A percentile compares a stretch with the other conserved stretches of the same genome.
Evolutionary conservation across 2,797 vertebrate genomes (phyloP).

Genomic region (Enteromius mattozi): DNA sequence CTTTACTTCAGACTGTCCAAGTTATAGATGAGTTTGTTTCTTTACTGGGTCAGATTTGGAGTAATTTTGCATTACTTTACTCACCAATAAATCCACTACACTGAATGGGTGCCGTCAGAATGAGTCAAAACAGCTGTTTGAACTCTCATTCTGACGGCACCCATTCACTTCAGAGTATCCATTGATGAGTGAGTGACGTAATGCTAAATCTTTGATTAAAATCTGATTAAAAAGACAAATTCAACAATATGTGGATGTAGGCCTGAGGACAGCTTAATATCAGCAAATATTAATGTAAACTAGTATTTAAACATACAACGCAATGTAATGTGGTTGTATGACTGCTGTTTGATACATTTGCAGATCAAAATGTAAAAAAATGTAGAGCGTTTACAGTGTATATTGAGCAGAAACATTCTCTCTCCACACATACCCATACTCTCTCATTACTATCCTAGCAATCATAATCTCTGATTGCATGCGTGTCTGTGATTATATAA

Average conservation of each 20-base stretch:
- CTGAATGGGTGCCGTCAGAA: background rate
- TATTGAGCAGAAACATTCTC: background rate
- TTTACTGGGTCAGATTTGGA: background rate
- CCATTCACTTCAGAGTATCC: background rate
- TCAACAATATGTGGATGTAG: background rate
- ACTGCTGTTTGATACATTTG: background rate
- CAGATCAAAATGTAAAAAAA: background rate
- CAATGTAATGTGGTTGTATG: background rate
- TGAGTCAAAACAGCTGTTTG: background rate
- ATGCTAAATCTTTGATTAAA: background rate
- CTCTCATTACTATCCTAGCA: background rate
- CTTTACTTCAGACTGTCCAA: background rate
- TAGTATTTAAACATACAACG: background rate
- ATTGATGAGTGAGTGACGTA: background rate
- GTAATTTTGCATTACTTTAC: background rate
- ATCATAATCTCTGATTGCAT: background rate
- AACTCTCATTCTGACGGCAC: background rate
- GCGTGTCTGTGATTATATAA: background rate
- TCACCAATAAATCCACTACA: background rate
- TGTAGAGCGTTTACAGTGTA: background rate
- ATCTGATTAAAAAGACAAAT: background rate
- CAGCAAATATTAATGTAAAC: background rate
- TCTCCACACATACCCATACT: slow-evolving; percentile 2
- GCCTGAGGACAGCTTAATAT: background rate
- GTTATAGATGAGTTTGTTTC: background rate